Base-by-base conservation (phyloP, 2,888 invertebrate genomes). In the Leucoptera coffeella region DNA sequence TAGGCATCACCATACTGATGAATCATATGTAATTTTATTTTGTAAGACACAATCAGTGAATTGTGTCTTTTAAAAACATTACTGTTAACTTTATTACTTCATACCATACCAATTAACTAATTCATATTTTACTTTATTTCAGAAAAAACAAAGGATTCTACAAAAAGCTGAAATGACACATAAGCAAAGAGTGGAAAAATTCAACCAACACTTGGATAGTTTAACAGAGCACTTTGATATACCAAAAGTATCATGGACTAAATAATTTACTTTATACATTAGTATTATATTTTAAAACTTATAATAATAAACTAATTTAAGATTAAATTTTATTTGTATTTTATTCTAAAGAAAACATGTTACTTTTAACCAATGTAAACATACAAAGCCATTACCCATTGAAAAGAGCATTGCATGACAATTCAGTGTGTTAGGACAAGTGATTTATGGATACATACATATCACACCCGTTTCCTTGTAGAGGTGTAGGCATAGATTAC, bases 231-330 rank as follows among this genome's bases (percentile, higher is more conserved):
- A 96, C 73, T 96, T 95, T 58, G 96, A 96, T 58, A 95, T 96
- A 47, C 96, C 95, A 1, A 96, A 96, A 81, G 96, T 96, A 33
- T 93, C 93, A 37, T 96, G 96, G 96, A 96, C 96, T 1, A 96
- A 96, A 65, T 96, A 80, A 78, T 7, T 25, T 15, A 5, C n/a
- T 9, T n/a, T 13, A 13, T 23, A 13, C n/a, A 12, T 13, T 12
- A 4, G 6, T 8, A 9, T 2, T 6, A 23, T 17, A 17, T 17
- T 17, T 17, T 17, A 17, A 7, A 17, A 7, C 6, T 7, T 17
- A 7, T 17, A 7, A 17, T 7, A 9, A 7, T 9, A 17, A 17
- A 17, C 9, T 7, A 17, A 17, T 7, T 9, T 9, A 17, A 6
- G 6, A 17, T 17, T 7, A 17, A 17, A 17, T 17, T 17, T 7